Percentiles rank a stretch among this genome's conserved stretches.
These are phyloP conservation scores for Pseudomugil tenellus DNA, from an alignment of 2,797 vertebrate genomes.

Conservation along the genomic window DNA sequence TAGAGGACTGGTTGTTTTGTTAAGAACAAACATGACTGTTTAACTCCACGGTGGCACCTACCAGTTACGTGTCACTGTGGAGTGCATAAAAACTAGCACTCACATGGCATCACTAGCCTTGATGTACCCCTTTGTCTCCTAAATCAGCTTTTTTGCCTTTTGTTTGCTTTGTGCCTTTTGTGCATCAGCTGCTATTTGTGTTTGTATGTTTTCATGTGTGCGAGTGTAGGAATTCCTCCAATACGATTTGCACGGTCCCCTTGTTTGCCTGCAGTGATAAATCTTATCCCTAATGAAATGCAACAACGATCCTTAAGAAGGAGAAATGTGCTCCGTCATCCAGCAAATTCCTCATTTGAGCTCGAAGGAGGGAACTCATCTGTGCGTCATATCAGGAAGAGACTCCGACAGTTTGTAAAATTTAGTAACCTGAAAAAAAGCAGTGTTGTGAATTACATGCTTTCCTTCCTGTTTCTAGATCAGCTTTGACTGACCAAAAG, in stretches of 20 bases:
- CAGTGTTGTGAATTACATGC: background rate
- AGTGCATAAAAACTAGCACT: constrained; percentile 70
- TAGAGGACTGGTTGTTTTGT: constrained; percentile 28
- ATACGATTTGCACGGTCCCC: constrained; percentile 75
- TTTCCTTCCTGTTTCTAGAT: background rate
- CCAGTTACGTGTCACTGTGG: constrained; percentile 65
- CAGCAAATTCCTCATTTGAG: constrained; percentile 72
- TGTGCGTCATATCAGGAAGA: constrained; percentile 44
- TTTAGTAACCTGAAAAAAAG: too few relatives aligned
- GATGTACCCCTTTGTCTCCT: constrained; percentile 65
- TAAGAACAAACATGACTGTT: constrained; percentile 36
- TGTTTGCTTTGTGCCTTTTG: constrained; percentile 70
- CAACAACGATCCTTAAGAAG: constrained; percentile 76
- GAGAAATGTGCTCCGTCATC: constrained; percentile 76
- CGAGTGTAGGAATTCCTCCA: constrained; percentile 58
- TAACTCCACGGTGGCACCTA: constrained; percentile 42
- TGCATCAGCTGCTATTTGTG: constrained; percentile 33
- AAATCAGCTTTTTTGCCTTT: constrained; percentile 63
- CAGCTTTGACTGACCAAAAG: background rate
- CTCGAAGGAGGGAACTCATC: constrained; percentile 51
- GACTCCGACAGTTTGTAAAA: constrained; percentile 10
- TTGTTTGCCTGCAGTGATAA: constrained; percentile 78
- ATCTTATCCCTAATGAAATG: constrained; percentile 83
- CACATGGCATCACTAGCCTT: constrained; percentile 60
- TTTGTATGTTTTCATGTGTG: constrained; percentile 15